Percentiles rank a stretch among this genome's conserved stretches.
Evolutionary conservation across 2,797 vertebrate species (phyloP).

Genomic region (Heterohyrax brucei): DNA sequence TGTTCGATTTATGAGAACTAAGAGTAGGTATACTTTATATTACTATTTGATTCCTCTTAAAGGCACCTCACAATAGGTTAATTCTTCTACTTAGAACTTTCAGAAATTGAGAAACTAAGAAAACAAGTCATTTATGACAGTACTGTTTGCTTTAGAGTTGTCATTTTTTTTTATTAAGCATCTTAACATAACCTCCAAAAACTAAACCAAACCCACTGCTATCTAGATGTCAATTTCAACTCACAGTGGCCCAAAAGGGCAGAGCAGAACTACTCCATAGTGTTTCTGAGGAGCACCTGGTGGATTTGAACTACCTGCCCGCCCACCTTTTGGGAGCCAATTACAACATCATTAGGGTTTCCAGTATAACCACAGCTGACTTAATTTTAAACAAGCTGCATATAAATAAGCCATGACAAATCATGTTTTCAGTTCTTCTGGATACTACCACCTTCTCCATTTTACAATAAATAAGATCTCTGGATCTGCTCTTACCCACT

Average conservation of each 20-base stretch:
- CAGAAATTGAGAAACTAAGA: background rate
- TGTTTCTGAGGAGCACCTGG: no score
- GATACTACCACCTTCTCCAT: background rate
- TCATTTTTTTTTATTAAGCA: background rate
- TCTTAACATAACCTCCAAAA: background rate
- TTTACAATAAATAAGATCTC: constrained; percentile 10
- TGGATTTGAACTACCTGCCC: no score
- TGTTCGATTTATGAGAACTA: background rate
- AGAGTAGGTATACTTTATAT: background rate
- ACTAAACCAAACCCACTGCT: no score
- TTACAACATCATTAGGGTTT: no score
- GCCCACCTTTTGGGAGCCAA: no score
- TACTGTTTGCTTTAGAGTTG: background rate
- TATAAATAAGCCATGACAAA: background rate
- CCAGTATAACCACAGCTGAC: background rate
- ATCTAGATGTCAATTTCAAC: no score
- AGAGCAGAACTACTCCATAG: no score
- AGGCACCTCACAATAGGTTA: background rate
- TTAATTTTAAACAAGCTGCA: background rate
- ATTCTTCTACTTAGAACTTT: background rate
- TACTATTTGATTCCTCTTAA: background rate
- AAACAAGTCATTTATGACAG: background rate
- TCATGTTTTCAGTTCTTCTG: background rate
- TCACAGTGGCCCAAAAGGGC: no score
- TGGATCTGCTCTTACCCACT: background rate